Percentiles rank a stretch among this genome's conserved stretches.
phyloP scores from a whole-genome alignment of 1,140 invertebrate genomes.

The Camponotus pennsylvanicus region DNA sequence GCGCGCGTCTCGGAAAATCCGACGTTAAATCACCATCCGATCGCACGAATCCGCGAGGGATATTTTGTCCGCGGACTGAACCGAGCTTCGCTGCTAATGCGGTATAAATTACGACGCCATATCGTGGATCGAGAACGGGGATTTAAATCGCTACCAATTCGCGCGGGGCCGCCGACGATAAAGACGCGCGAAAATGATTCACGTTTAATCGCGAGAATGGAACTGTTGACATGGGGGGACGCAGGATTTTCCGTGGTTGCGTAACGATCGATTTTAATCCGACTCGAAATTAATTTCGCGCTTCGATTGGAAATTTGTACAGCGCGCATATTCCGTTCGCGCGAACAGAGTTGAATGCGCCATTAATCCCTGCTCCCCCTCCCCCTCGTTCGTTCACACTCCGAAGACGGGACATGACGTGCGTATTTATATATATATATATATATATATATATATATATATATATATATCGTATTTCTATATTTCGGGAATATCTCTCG shows the following conservation, averaged over 20 bases:
- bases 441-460: background rate
- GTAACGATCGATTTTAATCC: background rate
- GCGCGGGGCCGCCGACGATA: background rate
- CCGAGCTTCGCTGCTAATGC: background rate
- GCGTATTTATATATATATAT: background rate
- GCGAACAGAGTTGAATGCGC: background rate
- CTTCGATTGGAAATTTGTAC: no score
- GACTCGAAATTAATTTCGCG: background rate
- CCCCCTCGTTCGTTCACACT: background rate
- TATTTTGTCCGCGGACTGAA: background rate
- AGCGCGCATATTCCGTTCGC: background rate
- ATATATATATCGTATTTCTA: background rate
- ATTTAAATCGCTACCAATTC: slow-evolving; percentile 40
- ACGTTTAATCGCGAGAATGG: slow-evolving; percentile 4
- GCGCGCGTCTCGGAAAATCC: slow-evolving; percentile 7
- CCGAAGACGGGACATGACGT: background rate
- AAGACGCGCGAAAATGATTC: background rate
- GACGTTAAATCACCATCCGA: background rate
- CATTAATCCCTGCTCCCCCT: background rate
- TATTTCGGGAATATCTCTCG: background rate
- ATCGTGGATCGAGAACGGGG: slow-evolving; percentile 18
- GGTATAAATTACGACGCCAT: slow-evolving; percentile 19
- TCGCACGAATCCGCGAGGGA: background rate
- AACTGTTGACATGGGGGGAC: background rate
- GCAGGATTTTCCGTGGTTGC: background rate